A percentile compares a stretch with the other conserved stretches of the same genome.
Evolutionary conservation across 1,140 invertebrate species (phyloP).

Genomic region (Euglossa dilemma): DNA sequence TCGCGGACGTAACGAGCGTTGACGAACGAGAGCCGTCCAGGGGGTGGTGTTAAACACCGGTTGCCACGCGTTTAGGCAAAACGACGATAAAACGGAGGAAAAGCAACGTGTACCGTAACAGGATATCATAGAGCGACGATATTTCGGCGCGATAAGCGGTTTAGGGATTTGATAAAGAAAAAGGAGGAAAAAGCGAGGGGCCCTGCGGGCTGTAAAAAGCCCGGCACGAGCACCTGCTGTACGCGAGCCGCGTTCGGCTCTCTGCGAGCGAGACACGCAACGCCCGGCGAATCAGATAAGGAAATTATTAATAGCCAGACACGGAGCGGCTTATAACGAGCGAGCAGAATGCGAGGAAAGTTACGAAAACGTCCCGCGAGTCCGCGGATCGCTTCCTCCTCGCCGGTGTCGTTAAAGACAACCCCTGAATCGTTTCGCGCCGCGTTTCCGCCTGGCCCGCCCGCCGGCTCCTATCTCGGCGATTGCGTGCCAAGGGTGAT

Average conservation of each 20-base stretch:
- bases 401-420: slow-evolving; percentile 11
- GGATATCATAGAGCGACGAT: background rate
- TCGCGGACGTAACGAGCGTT: background rate
- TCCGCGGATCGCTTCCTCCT: background rate
- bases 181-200: background rate
- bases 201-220: background rate
- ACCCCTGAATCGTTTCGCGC: slow-evolving; percentile 12
- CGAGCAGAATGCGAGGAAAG: slow-evolving; percentile 16
- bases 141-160: background rate
- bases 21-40: background rate
- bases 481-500: background rate
- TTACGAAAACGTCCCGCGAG: slow-evolving; percentile 5
- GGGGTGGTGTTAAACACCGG: background rate
- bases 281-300: slow-evolving; percentile 25
- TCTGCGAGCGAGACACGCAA: background rate
- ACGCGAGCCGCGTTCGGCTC: background rate
- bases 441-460: background rate
- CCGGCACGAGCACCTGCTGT: background rate
- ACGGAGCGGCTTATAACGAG: slow-evolving; percentile 18
- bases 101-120: background rate
- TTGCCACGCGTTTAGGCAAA: background rate
- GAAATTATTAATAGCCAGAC: slow-evolving; percentile 36
- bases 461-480: background rate
- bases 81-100: background rate
- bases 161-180: slow-evolving; percentile 11